These are phyloP conservation scores for Montipora capitata DNA, from an alignment of 92 coral and sea anemone species.

Conservation along the genomic window DNA sequence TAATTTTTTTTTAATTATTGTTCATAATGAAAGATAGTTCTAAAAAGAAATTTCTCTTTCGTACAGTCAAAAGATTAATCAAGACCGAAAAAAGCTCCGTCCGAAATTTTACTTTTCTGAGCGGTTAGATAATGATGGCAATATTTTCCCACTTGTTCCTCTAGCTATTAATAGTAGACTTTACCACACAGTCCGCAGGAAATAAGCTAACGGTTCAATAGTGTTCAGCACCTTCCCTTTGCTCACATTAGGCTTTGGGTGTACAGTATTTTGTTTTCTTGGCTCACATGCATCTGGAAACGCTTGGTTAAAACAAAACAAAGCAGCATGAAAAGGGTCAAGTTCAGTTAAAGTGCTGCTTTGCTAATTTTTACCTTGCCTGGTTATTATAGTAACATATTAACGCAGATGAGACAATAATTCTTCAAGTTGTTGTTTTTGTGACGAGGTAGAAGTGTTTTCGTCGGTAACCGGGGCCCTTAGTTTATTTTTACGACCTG, in stretches of 20 bases:
- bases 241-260: not conserved
- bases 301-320: not conserved
- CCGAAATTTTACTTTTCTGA: not conserved
- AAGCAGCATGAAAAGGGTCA: not conserved
- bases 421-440: no score
- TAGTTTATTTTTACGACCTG: no score
- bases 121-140: not conserved
- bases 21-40: no score
- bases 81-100: not conserved
- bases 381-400: no score
- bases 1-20: no score
- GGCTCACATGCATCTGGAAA: not conserved
- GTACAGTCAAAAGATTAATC: no score
- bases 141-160: not conserved
- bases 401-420: no score
- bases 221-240: not conserved
- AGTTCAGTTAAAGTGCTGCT: no score
- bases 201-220: not conserved
- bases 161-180: not conserved
- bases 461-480: no score
- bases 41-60: no score
- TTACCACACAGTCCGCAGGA: conserved; percentile 44
- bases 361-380: no score
- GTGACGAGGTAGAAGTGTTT: no score
- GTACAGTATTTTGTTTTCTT: not conserved